phyloP scores from a whole-genome alignment of 1,140 invertebrate species.

The Condylostylus longicornis region DNA sequence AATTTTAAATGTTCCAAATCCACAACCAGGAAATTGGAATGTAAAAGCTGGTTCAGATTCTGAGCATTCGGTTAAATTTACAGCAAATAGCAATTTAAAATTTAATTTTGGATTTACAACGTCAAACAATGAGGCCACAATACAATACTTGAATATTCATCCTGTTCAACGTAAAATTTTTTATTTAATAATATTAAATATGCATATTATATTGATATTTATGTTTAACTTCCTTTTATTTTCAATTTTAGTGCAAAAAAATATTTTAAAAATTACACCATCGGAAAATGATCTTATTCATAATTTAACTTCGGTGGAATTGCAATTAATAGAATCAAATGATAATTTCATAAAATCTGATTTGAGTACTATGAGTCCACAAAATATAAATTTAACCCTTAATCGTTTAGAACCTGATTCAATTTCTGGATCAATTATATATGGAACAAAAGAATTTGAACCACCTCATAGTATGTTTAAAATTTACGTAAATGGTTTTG shows the following conservation, averaged over 20 bases:
- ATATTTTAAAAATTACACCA: conserved; percentile 36
- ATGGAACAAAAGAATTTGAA: conserved; percentile 33
- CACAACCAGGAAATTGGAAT: conserved; percentile 44
- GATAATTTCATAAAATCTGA: too few relatives aligned
- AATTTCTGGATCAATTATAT: conserved; percentile 12
- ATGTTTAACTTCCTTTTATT: background rate
- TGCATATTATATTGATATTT: background rate
- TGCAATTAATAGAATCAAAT: conserved; percentile 38
- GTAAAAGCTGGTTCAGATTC: conserved; percentile 44
- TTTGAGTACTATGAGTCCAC: too few relatives aligned
- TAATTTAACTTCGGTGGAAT: conserved; percentile 32
- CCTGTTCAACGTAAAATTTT: background rate
- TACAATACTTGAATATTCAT: background rate
- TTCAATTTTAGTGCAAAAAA: conserved; percentile 30
- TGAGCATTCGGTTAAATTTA: conserved; percentile 47
- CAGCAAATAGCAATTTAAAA: conserved; percentile 45
- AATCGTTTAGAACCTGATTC: background rate
- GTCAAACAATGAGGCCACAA: background rate
- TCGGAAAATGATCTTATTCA: conserved; percentile 30
- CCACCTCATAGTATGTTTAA: conserved; percentile 21
- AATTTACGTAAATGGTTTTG: conserved; percentile 26
- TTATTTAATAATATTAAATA: background rate
- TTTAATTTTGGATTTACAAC: conserved; percentile 52
- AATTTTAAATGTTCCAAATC: conserved; percentile 38
- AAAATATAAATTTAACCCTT: conserved; percentile 7